A percentile compares a stretch with the other conserved stretches of the same genome.
These are phyloP conservation scores for Lycocerus yunnanus DNA, from an alignment of 2,888 invertebrate species.

Conservation along the genomic window DNA sequence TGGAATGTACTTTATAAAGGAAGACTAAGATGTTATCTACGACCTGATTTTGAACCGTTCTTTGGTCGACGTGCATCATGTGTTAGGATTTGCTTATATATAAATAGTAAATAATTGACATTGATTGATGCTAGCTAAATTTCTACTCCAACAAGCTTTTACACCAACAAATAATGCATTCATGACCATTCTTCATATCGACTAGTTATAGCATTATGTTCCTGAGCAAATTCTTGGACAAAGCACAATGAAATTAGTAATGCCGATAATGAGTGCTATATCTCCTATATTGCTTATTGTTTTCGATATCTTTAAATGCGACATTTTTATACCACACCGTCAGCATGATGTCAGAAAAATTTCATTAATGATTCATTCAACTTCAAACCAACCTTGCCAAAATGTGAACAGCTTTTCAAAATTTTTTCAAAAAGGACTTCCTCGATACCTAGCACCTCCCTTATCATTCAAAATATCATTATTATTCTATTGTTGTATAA, in stretches of 20 bases:
- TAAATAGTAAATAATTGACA: slow-evolving; percentile 42
- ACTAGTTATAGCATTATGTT: slow-evolving; percentile 6
- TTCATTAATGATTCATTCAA: neutral
- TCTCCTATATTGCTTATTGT: neutral
- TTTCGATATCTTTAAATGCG: neutral
- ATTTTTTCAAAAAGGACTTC: too few species aligned
- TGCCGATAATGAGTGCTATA: slow-evolving; percentile 1
- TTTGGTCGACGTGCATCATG: slow-evolving; percentile 32
- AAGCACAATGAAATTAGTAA: slow-evolving; percentile 31
- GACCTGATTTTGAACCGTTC: slow-evolving; percentile 36
- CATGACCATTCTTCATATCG: slow-evolving; percentile 20
- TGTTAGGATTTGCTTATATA: slow-evolving; percentile 33
- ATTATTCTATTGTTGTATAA: too few species aligned
- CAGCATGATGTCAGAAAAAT: neutral
- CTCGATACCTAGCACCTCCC: too few species aligned
- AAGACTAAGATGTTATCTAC: slow-evolving; percentile 36
- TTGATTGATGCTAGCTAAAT: slow-evolving; percentile 40
- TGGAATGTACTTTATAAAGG: slow-evolving; percentile 21
- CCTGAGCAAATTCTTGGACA: slow-evolving; percentile 18
- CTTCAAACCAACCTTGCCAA: neutral
- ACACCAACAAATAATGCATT: slow-evolving; percentile 33
- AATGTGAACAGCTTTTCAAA: neutral
- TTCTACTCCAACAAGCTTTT: slow-evolving; percentile 33
- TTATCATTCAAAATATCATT: too few species aligned
- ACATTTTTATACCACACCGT: neutral